Evolutionary conservation across 2,888 invertebrate species (phyloP).

Genomic region (Mythimna albipuncta): DNA sequence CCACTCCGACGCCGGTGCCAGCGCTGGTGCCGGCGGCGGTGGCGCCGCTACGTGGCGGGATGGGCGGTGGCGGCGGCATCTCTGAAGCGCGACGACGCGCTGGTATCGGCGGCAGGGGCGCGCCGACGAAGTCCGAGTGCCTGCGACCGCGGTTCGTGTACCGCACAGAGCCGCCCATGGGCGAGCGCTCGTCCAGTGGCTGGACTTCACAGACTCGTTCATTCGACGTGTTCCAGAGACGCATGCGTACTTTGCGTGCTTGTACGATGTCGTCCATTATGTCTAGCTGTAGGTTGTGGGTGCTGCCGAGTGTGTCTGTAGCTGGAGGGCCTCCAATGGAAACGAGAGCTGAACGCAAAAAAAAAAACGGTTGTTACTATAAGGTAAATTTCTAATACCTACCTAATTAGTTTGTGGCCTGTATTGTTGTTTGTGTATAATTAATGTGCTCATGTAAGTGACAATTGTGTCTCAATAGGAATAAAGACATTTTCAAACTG

Average conservation of each 20-base stretch:
- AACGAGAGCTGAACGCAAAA: slow-evolving; percentile 47
- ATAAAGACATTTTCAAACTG: too few relatives aligned
- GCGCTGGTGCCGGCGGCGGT: slow-evolving; percentile 87
- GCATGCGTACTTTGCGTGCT: slow-evolving; percentile 95
- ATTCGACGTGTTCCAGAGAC: slow-evolving; percentile 95
- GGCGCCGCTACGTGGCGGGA: slow-evolving; percentile 80
- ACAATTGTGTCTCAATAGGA: too few relatives aligned
- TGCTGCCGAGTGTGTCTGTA: slow-evolving; percentile 93
- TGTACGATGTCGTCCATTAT: slow-evolving; percentile 97
- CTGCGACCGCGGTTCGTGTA: slow-evolving; percentile 92
- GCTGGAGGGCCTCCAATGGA: slow-evolving; percentile 92
- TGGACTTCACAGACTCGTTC: slow-evolving; percentile 96
- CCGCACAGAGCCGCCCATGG: slow-evolving; percentile 88
- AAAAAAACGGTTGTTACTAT: slow-evolving; percentile 19
- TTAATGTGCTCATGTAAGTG: too few relatives aligned
- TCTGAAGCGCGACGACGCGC: slow-evolving; percentile 93
- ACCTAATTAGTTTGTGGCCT: background rate
- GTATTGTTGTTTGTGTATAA: too few relatives aligned
- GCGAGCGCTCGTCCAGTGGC: slow-evolving; percentile 93
- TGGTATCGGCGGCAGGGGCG: slow-evolving; percentile 91
- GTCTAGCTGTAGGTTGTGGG: slow-evolving; percentile 95
- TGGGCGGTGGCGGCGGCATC: slow-evolving; percentile 91
- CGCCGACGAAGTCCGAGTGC: slow-evolving; percentile 93
- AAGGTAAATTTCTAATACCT: background rate
- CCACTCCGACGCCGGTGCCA: slow-evolving; percentile 94